phyloP scores from a whole-genome alignment of 1,140 invertebrate genomes.

The Delia radicum region DNA sequence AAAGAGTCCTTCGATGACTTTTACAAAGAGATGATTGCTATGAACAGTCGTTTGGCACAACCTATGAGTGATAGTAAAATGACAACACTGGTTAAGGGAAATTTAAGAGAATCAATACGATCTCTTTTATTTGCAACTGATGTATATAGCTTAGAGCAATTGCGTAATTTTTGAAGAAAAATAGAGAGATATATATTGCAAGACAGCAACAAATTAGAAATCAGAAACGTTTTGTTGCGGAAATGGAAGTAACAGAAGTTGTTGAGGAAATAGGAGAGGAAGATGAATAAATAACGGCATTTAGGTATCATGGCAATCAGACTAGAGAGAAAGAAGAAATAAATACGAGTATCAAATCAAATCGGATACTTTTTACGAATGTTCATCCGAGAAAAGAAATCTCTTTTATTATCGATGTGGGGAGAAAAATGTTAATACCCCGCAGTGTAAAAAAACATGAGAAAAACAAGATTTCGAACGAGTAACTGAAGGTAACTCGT shows the following conservation, averaged over 20 bases:
- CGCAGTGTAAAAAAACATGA: not conserved
- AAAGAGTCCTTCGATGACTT: slow-evolving; percentile 16
- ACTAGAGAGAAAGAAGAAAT: not conserved
- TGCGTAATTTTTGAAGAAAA: not conserved
- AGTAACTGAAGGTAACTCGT: not conserved
- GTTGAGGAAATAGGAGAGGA: not conserved
- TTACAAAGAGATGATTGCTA: not conserved
- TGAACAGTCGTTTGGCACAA: not conserved
- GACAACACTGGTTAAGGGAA: not conserved
- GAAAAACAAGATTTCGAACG: slow-evolving; percentile 7
- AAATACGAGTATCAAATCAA: not conserved
- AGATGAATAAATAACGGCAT: too few relatives aligned
- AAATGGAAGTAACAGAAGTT: not conserved
- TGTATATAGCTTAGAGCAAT: not conserved
- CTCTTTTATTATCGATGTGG: slow-evolving; percentile 12
- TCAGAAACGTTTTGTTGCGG: not conserved
- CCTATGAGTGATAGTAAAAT: not conserved
- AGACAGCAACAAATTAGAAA: not conserved
- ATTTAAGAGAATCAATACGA: not conserved
- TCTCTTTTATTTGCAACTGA: not conserved
- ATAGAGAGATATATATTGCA: not conserved
- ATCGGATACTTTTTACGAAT: slow-evolving; percentile 13
- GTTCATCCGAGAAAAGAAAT: slow-evolving; percentile 4
- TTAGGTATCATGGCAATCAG: not conserved
- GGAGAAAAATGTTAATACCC: slow-evolving; percentile 1